These are phyloP conservation scores for Boulengeromyrus knoepffleri DNA, from an alignment of 2,113 vertebrate species.

Conservation along the genomic window DNA sequence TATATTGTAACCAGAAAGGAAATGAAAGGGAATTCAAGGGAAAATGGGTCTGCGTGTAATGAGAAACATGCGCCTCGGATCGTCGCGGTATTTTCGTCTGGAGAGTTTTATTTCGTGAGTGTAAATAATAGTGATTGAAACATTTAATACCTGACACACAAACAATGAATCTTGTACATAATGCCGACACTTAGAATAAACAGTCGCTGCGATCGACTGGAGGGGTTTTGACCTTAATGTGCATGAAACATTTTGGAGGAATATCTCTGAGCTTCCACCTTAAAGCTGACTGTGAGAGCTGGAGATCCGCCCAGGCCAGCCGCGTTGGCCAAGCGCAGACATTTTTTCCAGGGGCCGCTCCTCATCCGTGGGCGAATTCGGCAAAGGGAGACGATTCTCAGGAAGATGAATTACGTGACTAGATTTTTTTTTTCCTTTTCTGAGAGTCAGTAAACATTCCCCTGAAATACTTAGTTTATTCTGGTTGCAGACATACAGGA, in stretches of 20 bases:
- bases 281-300: background rate
- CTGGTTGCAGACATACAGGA: background rate
- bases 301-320: background rate
- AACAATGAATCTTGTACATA: background rate
- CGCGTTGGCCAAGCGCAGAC: background rate
- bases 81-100: background rate
- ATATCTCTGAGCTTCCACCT: background rate
- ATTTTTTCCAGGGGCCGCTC: background rate
- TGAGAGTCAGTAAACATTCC: background rate
- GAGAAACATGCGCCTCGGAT: background rate
- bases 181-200: background rate
- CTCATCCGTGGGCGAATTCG: background rate
- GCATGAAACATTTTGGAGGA: background rate
- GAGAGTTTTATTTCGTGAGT: background rate
- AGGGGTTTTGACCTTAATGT: background rate
- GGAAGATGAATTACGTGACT: background rate
- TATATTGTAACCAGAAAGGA: background rate
- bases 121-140: background rate
- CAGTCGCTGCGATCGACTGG: background rate
- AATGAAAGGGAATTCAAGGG: background rate
- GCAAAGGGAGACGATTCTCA: background rate
- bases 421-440: background rate
- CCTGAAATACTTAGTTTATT: background rate
- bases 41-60: background rate
- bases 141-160: background rate